A percentile compares a stretch with the other conserved stretches of the same genome.
Evolutionary conservation across 1,140 invertebrate genomes (phyloP).

Genomic region (Drosophila pachea): DNA sequence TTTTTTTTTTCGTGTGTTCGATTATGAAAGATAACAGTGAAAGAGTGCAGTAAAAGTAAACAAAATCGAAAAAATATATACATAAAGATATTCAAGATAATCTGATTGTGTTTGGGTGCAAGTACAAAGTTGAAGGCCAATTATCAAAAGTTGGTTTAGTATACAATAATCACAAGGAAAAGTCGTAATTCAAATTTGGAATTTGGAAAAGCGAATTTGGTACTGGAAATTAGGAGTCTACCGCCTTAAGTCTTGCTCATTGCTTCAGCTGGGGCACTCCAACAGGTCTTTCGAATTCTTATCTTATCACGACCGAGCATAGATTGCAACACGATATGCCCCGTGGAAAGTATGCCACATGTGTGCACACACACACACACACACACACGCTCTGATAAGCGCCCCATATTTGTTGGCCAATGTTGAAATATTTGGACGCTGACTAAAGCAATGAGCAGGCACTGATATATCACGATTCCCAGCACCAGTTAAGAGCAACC

Average conservation of each 20-base stretch:
- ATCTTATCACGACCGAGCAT: constrained; percentile 74
- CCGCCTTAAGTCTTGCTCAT: constrained; percentile 47
- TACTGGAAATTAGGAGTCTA: constrained; percentile 24
- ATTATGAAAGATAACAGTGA: constrained; percentile 22
- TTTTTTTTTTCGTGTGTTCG: constrained; percentile 38
- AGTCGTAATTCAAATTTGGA: constrained; percentile 25
- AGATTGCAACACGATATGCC: constrained; percentile 65
- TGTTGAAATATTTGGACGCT: constrained; percentile 20
- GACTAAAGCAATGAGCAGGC: constrained; percentile 33
- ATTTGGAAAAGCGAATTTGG: constrained; percentile 12
- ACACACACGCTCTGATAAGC: constrained; percentile 35
- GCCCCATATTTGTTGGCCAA: constrained; percentile 48
- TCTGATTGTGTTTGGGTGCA: constrained; percentile 28
- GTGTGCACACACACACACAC: not conserved
- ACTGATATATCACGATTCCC: constrained; percentile 20
- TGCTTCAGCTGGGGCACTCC: not conserved
- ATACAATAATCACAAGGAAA: constrained; percentile 28
- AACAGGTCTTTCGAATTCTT: constrained; percentile 28
- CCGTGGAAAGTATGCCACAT: constrained; percentile 48
- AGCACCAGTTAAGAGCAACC: constrained; percentile 7
- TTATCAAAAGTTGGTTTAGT: constrained; percentile 33
- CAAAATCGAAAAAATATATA: constrained; percentile 1
- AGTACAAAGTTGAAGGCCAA: constrained; percentile 11
- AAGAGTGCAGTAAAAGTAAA: constrained; percentile 19
- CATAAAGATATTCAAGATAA: constrained; percentile 2